Percentiles rank a stretch among this genome's conserved stretches.
phyloP scores from a whole-genome alignment of 2,113 vertebrate species.

The Perca schrenkii region DNA sequence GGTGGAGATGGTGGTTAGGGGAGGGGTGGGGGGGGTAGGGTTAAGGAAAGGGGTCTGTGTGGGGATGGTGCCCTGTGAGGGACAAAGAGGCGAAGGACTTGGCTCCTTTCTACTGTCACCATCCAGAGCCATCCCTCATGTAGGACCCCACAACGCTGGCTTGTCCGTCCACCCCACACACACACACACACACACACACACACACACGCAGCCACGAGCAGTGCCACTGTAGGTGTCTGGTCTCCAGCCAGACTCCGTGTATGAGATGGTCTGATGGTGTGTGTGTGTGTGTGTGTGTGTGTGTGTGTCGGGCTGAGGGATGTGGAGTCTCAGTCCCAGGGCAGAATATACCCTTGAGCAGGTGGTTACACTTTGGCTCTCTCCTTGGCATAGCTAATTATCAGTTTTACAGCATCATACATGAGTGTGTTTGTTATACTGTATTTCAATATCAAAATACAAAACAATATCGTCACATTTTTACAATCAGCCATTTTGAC shows the following conservation, averaged over 20 bases:
- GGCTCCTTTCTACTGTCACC: slow-evolving; percentile 39
- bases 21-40: no score
- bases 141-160: slow-evolving; percentile 55
- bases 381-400: slow-evolving; percentile 8
- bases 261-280: neutral
- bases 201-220: no score
- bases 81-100: slow-evolving; percentile 72
- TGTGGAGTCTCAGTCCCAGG: slow-evolving; percentile 37
- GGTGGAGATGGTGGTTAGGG: neutral
- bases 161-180: slow-evolving; percentile 43
- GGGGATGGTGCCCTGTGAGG: slow-evolving; percentile 52
- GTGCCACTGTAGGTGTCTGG: slow-evolving; percentile 43
- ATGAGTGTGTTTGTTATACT: neutral
- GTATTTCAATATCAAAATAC: neutral
- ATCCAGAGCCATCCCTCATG: slow-evolving; percentile 76
- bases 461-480: neutral
- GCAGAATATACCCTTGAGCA: slow-evolving; percentile 71
- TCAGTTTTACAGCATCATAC: neutral
- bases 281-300: neutral
- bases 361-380: slow-evolving; percentile 39
- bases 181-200: slow-evolving; percentile 33
- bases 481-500: neutral
- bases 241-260: slow-evolving; percentile 46
- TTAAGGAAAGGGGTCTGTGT: neutral
- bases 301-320: slow-evolving; percentile 3